These are phyloP conservation scores for Tryphoninae sp. DNA, from an alignment of 2,888 invertebrate genomes.

Conservation along the genomic window DNA sequence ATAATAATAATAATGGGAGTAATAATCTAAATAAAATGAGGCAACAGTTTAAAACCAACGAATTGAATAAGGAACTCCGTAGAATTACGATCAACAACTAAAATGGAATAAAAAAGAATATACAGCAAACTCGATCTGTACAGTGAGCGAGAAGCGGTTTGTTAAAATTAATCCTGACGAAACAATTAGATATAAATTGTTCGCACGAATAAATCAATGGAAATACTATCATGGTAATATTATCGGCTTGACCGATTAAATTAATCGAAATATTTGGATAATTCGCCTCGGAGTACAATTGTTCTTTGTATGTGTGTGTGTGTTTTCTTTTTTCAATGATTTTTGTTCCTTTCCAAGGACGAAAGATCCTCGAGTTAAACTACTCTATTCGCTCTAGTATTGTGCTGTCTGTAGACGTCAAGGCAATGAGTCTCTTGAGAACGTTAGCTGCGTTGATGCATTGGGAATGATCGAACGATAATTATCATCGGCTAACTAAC, in stretches of 20 bases:
- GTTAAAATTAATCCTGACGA: neutral
- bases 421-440: constrained; percentile 6
- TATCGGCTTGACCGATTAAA: constrained; percentile 11
- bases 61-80: constrained; percentile 6
- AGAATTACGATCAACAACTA: constrained; percentile 5
- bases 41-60: constrained; percentile 49
- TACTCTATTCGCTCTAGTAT: constrained; percentile 38
- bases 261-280: constrained; percentile 9
- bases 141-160: constrained; percentile 8
- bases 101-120: constrained; percentile 24
- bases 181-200: neutral
- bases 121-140: constrained; percentile 22
- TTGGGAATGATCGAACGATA: constrained; percentile 11
- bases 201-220: constrained; percentile 32
- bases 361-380: constrained; percentile 14
- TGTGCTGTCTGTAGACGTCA: constrained; percentile 38
- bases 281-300: neutral
- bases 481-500: neutral
- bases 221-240: constrained; percentile 49
- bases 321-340: neutral
- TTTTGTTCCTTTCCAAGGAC: neutral
- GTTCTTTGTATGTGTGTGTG: too few relatives aligned
- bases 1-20: constrained; percentile 22
- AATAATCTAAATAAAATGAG: constrained; percentile 55
- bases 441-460: constrained; percentile 12